Evolutionary conservation across 37 sponge, comb jelly and placozoan genomes (phyloP).

Genomic region (Hexactinellida sp.): DNA sequence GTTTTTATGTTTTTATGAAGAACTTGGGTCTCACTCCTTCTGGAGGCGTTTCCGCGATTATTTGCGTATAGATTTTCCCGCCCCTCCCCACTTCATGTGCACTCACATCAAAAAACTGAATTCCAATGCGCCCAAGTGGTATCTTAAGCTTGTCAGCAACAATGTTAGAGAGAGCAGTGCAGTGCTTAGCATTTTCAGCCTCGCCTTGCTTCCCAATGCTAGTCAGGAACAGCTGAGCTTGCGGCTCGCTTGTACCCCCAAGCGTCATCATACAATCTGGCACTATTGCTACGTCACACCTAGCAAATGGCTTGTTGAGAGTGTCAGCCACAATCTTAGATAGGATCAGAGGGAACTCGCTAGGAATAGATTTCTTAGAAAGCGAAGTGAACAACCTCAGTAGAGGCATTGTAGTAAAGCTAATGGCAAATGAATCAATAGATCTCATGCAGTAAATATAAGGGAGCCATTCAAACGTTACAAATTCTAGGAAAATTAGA

Average conservation of each 20-base stretch:
- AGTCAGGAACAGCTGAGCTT: neutral
- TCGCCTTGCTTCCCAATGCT: neutral
- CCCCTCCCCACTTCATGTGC: neutral
- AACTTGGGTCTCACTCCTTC: neutral
- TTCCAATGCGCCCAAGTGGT: neutral
- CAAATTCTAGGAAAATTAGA: too few relatives aligned
- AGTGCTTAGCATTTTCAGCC: neutral
- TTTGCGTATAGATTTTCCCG: neutral
- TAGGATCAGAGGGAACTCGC: neutral
- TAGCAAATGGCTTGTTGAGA: neutral
- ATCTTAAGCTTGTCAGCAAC: neutral
- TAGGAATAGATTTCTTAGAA: neutral
- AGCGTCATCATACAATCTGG: neutral
- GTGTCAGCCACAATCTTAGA: neutral
- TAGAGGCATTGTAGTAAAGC: neutral
- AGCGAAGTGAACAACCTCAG: neutral
- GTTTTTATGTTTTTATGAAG: too few relatives aligned
- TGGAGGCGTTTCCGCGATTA: neutral
- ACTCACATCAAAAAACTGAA: neutral
- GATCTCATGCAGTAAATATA: too few relatives aligned
- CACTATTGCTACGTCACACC: neutral
- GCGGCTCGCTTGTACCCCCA: neutral
- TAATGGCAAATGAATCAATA: too few relatives aligned
- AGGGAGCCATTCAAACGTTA: too few relatives aligned
- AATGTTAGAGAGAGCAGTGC: neutral